Percentiles rank a stretch among this genome's conserved stretches.
Conservation (phyloP, 1,140 invertebrate species). For the Ladona fulva region DNA sequence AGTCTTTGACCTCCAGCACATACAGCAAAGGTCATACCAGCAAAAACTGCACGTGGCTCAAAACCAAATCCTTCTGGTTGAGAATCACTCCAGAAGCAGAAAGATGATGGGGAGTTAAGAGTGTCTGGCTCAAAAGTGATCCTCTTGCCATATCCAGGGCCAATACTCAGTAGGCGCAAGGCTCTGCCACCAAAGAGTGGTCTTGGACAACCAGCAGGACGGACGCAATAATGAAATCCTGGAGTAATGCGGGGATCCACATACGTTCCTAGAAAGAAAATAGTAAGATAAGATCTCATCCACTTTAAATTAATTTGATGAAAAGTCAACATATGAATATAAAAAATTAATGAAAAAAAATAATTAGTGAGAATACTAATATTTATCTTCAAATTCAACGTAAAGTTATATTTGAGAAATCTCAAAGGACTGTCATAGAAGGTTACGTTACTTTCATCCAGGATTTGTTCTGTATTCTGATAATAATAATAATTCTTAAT, state of each 20-base stretch:
- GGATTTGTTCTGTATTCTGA: too few species aligned
- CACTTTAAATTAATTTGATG: too few species aligned
- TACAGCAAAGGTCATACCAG: slow-evolving; percentile 54
- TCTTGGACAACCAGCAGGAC: slow-evolving; percentile 48
- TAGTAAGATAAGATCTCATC: background rate
- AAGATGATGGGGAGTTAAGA: slow-evolving; percentile 48
- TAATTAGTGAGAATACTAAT: too few species aligned
- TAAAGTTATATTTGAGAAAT: too few species aligned
- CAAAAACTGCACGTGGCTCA: slow-evolving; percentile 51
- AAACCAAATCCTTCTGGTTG: slow-evolving; percentile 62
- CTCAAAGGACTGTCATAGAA: too few species aligned
- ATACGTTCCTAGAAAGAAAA: slow-evolving; percentile 52
- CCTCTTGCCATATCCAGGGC: slow-evolving; percentile 66
- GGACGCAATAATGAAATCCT: slow-evolving; percentile 62
- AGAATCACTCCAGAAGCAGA: slow-evolving; percentile 72
- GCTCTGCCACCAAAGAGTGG: slow-evolving; percentile 55
- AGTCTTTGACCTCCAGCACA: slow-evolving; percentile 45
- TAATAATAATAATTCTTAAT: too few species aligned
- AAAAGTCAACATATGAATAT: too few species aligned
- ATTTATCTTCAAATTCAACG: too few species aligned
- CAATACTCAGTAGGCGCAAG: slow-evolving; percentile 52
- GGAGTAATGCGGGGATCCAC: slow-evolving; percentile 62
- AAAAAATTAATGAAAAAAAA: too few species aligned
- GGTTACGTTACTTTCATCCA: too few species aligned
- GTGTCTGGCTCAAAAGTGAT: slow-evolving; percentile 61